These are phyloP conservation scores for Brotula barbata DNA, from an alignment of 2,797 vertebrate genomes.

Conservation along the genomic window DNA sequence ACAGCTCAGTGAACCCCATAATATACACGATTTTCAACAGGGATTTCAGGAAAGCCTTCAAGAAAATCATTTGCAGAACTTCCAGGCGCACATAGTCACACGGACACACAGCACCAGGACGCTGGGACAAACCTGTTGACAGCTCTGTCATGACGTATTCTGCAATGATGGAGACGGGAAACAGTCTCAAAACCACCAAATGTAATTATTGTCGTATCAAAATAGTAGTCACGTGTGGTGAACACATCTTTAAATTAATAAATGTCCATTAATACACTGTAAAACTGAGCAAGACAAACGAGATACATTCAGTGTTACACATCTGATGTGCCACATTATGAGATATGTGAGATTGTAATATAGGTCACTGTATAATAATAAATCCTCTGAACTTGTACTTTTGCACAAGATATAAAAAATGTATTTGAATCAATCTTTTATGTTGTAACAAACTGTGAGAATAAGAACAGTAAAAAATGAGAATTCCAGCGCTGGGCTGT, in stretches of 20 bases:
- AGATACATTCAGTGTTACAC: constrained; percentile 12
- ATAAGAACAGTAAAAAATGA: constrained; percentile 17
- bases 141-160: neutral
- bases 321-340: neutral
- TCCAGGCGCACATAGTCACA: constrained; percentile 63
- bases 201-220: constrained; percentile 46
- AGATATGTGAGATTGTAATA: constrained; percentile 16
- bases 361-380: constrained; percentile 38
- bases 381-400: constrained; percentile 20
- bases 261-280: constrained; percentile 64
- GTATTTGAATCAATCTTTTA: constrained; percentile 16
- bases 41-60: constrained; percentile 85
- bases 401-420: constrained; percentile 5
- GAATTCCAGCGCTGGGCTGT: constrained; percentile 25
- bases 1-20: constrained; percentile 85
- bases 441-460: constrained; percentile 11
- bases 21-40: too few species aligned
- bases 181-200: constrained; percentile 33
- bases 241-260: constrained; percentile 42
- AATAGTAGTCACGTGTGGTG: constrained; percentile 51
- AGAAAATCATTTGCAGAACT: constrained; percentile 82
- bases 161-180: constrained; percentile 11
- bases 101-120: constrained; percentile 14
- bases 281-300: constrained; percentile 40
- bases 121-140: constrained; percentile 3